Evolutionary conservation across 1,140 invertebrate genomes (phyloP).

Genomic region (Cydia fagiglandana): DNA sequence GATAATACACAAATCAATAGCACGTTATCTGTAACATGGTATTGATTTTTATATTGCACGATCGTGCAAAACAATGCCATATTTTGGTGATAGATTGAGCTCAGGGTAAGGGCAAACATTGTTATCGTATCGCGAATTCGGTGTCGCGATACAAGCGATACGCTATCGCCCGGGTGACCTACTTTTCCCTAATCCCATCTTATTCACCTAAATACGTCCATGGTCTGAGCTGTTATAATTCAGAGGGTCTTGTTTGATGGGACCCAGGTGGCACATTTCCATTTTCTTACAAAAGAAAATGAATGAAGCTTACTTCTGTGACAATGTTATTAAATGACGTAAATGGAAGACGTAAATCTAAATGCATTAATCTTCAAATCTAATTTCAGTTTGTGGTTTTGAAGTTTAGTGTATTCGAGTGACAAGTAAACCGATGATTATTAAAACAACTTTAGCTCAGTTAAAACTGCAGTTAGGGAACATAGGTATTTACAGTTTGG

Average conservation of each 20-base stretch:
- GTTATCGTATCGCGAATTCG: slow-evolving; percentile 23
- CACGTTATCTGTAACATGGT: background rate
- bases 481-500: too few species aligned
- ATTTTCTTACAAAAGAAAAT: background rate
- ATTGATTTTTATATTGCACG: background rate
- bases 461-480: too few species aligned
- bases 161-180: slow-evolving; percentile 10
- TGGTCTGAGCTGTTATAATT: background rate
- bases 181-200: slow-evolving; percentile 20
- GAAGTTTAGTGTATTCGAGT: too few species aligned
- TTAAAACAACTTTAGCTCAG: too few species aligned
- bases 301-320: background rate
- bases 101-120: slow-evolving; percentile 17
- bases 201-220: background rate
- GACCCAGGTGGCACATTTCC: background rate
- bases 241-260: background rate
- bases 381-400: too few species aligned
- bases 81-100: background rate
- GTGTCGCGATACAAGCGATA: slow-evolving; percentile 22
- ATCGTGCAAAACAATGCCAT: background rate
- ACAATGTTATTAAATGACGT: background rate
- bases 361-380: too few species aligned
- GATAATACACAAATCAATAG: too few species aligned
- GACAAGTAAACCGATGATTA: too few species aligned
- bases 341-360: background rate